Conservation (phyloP, 2,888 invertebrate genomes). For the Spicauda simplicius region DNA sequence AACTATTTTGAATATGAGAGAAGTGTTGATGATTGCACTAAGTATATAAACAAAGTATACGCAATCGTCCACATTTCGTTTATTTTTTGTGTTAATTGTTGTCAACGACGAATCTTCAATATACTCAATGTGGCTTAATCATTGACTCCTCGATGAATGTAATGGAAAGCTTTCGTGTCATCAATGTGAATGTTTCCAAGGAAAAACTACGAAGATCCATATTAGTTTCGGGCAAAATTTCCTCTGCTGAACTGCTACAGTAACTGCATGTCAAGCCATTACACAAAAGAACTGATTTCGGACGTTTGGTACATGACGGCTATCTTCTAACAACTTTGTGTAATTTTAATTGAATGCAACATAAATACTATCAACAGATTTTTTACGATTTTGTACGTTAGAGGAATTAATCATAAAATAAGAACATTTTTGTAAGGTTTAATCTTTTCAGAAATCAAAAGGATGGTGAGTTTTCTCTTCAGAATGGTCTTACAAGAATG, state of each 20-base stretch:
- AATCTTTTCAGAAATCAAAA: constrained; percentile 76
- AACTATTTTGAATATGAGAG: constrained; percentile 32
- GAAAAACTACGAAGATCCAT: constrained; percentile 81
- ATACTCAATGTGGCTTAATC: constrained; percentile 73
- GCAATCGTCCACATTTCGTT: constrained; percentile 76
- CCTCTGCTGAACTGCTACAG: constrained; percentile 67
- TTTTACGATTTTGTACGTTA: background rate
- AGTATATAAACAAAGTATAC: constrained; percentile 41
- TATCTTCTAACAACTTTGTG: constrained; percentile 61
- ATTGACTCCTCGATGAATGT: constrained; percentile 56
- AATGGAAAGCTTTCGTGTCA: constrained; percentile 68
- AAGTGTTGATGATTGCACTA: constrained; percentile 76
- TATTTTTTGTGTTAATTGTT: constrained; percentile 17
- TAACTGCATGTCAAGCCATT: constrained; percentile 48
- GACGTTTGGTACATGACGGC: constrained; percentile 46
- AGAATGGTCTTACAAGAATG: constrained; percentile 70
- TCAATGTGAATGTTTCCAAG: constrained; percentile 62
- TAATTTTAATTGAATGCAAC: constrained; percentile 39
- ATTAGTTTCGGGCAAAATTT: constrained; percentile 68
- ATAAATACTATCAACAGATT: background rate
- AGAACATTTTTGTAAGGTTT: constrained; percentile 74
- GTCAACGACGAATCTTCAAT: constrained; percentile 59
- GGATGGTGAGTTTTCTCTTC: constrained; percentile 76
- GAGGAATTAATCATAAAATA: background rate
- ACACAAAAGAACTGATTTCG: constrained; percentile 35